These are phyloP conservation scores for Galerucella nymphaeae DNA, from an alignment of 2,888 invertebrate genomes.

Conservation along the genomic window DNA sequence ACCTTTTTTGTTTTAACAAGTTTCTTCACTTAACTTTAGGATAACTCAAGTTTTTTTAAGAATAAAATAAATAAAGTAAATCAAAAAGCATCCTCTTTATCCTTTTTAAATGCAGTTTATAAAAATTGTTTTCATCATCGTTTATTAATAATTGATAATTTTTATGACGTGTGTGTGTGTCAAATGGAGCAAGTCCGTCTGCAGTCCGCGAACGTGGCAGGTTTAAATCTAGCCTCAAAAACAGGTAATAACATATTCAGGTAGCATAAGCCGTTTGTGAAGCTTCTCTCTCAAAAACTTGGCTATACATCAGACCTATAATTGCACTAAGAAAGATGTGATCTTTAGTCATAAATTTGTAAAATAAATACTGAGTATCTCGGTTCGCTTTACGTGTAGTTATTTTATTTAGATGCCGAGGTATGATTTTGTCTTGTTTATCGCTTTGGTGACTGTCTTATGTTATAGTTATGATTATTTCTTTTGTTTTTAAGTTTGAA, in stretches of 20 bases:
- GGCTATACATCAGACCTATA: constrained; percentile 64
- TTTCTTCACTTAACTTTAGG: too few relatives aligned
- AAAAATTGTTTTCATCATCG: too few relatives aligned
- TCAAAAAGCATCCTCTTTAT: too few relatives aligned
- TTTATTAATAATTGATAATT: neutral
- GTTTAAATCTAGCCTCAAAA: constrained; percentile 44
- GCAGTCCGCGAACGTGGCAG: constrained; percentile 12
- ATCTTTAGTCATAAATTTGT: constrained; percentile 65
- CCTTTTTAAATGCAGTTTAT: too few relatives aligned
- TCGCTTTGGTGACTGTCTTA: constrained; percentile 62
- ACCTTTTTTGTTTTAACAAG: too few relatives aligned
- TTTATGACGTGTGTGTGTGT: neutral
- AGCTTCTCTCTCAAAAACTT: constrained; percentile 55
- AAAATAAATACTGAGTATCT: constrained; percentile 63
- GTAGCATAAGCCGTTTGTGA: constrained; percentile 59
- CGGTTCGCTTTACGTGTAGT: constrained; percentile 44
- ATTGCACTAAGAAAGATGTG: constrained; percentile 64
- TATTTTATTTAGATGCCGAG: constrained; percentile 58
- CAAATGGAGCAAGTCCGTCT: constrained; percentile 10
- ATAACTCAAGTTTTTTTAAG: too few relatives aligned
- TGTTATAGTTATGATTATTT: constrained; percentile 54
- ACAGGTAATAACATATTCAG: constrained; percentile 63
- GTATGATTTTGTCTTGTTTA: constrained; percentile 63
- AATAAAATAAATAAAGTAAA: too few relatives aligned
- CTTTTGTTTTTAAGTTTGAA: constrained; percentile 36